Evolutionary conservation across 2,888 invertebrate genomes (phyloP).

Genomic region (Papilio gigon): DNA sequence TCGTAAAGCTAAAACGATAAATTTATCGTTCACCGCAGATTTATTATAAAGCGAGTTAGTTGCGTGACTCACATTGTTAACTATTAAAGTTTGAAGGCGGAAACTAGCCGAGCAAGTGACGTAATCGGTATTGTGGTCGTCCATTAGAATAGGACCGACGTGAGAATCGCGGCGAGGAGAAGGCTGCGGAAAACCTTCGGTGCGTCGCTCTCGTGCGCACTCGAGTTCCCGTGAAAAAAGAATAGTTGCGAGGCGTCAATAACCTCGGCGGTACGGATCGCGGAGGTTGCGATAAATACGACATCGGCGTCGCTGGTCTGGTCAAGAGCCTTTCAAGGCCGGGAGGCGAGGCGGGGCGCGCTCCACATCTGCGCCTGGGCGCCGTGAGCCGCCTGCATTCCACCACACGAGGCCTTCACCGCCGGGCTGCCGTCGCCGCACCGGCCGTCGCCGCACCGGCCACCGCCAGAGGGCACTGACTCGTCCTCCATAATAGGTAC

Average conservation of each 20-base stretch:
- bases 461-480: conserved; percentile 28
- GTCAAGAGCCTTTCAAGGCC: conserved; percentile 83
- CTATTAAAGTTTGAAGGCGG: conserved; percentile 78
- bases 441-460: background rate
- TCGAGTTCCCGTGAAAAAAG: conserved; percentile 66
- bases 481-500: conserved; percentile 32
- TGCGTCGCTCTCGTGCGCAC: conserved; percentile 55
- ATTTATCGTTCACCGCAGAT: conserved; percentile 59
- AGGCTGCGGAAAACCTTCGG: conserved; percentile 61
- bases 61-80: conserved; percentile 79
- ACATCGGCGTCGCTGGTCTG: conserved; percentile 78
- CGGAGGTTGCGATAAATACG: conserved; percentile 82
- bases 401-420: conserved; percentile 56
- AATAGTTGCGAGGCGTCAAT: conserved; percentile 75
- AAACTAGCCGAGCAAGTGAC: conserved; percentile 77
- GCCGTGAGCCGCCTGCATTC: conserved; percentile 62
- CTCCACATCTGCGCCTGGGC: conserved; percentile 74
- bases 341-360: conserved; percentile 78
- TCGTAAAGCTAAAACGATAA: conserved; percentile 42
- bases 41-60: conserved; percentile 69
- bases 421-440: conserved; percentile 42
- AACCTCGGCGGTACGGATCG: conserved; percentile 80
- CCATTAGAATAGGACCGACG: conserved; percentile 77
- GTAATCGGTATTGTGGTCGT: conserved; percentile 79
- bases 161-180: conserved; percentile 79